A percentile compares a stretch with the other conserved stretches of the same genome.
phyloP scores from a whole-genome alignment of 2,113 vertebrate genomes.

The Lepus americanus region DNA sequence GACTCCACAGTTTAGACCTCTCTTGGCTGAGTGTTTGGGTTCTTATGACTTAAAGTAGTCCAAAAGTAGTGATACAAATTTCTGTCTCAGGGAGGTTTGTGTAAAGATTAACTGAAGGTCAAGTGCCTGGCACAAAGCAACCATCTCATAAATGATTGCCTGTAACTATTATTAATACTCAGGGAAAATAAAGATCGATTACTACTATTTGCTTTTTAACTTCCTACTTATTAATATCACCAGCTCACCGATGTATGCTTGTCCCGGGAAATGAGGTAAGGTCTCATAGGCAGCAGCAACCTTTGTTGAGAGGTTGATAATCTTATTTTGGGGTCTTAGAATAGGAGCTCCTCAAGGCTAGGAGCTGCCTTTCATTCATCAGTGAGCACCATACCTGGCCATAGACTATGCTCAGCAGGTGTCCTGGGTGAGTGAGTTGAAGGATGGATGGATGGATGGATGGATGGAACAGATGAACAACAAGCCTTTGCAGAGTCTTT shows the following conservation, averaged over 20 bases:
- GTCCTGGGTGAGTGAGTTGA: background rate
- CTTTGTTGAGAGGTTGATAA: background rate
- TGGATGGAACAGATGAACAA: background rate
- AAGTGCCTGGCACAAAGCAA: background rate
- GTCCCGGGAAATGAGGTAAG: background rate
- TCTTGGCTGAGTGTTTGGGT: background rate
- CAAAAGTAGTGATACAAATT: background rate
- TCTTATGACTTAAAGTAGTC: background rate
- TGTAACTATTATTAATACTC: background rate
- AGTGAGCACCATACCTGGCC: background rate
- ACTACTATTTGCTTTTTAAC: slow-evolving; percentile 15
- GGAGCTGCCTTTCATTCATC: background rate
- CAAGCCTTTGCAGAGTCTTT: background rate
- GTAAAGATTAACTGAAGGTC: background rate
- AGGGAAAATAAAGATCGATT: background rate
- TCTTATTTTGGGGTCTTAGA: background rate
- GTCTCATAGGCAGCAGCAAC: background rate
- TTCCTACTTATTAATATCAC: background rate
- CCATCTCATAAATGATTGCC: background rate
- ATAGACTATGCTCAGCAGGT: background rate
- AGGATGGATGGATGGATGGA: background rate
- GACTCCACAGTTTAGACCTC: background rate
- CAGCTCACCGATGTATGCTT: background rate
- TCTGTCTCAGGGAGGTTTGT: background rate
- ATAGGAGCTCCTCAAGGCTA: background rate